A percentile compares a stretch with the other conserved stretches of the same genome.
phyloP scores from a whole-genome alignment of 2,888 invertebrate species.

The Andrena minutula region DNA sequence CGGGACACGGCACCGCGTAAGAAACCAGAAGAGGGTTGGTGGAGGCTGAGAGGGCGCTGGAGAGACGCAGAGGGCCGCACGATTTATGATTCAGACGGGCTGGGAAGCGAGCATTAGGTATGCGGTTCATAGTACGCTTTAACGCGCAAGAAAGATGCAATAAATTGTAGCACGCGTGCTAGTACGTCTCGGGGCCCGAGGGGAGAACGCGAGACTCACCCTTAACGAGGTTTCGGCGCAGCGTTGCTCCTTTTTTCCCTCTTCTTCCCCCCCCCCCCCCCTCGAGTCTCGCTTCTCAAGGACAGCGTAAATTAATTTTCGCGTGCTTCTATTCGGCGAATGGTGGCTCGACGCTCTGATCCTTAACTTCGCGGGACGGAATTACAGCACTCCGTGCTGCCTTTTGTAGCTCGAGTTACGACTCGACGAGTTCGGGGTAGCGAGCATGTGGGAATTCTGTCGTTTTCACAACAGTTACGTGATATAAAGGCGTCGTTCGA shows the following conservation, averaged over 20 bases:
- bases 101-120: slow-evolving; percentile 77
- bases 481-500: slow-evolving; percentile 22
- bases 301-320: slow-evolving; percentile 50
- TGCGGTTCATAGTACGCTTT: slow-evolving; percentile 78
- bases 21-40: slow-evolving; percentile 31
- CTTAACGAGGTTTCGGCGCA: slow-evolving; percentile 63
- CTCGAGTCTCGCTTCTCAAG: slow-evolving; percentile 7
- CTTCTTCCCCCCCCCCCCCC: neutral
- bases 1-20: slow-evolving; percentile 50
- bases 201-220: slow-evolving; percentile 50
- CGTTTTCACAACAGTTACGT: slow-evolving; percentile 7
- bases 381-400: neutral
- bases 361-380: neutral
- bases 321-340: slow-evolving; percentile 2
- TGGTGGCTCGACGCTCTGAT: neutral
- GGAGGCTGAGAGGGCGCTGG: slow-evolving; percentile 42
- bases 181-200: slow-evolving; percentile 65
- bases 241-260: slow-evolving; percentile 9
- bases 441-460: neutral
- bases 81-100: slow-evolving; percentile 79
- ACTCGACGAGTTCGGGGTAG: neutral
- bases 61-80: slow-evolving; percentile 48
- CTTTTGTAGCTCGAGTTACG: neutral
- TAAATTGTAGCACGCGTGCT: slow-evolving; percentile 79
- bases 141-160: slow-evolving; percentile 80